Evolutionary conservation across 2,797 vertebrate species (phyloP).

Genomic region (Florisuga fusca): DNA sequence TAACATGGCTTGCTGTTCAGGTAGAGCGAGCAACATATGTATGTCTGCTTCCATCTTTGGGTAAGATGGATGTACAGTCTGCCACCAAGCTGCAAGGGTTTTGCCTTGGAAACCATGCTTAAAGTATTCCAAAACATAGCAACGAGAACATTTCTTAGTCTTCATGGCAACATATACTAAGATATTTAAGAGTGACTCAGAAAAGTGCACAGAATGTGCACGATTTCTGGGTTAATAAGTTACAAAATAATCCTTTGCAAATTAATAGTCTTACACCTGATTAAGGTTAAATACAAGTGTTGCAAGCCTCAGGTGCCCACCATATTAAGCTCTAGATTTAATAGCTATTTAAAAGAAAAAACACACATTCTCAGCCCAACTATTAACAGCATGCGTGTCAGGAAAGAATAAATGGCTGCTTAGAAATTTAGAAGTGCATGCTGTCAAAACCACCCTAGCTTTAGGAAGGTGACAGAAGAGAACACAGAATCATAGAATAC

Average conservation of each 20-base stretch:
- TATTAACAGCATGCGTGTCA: not conserved
- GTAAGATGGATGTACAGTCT: not conserved
- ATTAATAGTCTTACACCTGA: constrained; percentile 35
- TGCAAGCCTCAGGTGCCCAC: not conserved
- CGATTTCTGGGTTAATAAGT: constrained; percentile 43
- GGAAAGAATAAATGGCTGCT: not conserved
- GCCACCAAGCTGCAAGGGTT: not conserved
- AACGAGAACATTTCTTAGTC: constrained; percentile 34
- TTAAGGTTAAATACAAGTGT: constrained; percentile 11
- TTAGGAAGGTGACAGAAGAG: not conserved
- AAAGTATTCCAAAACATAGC: constrained; percentile 4
- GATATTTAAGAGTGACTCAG: constrained; percentile 15
- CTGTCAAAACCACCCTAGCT: not conserved
- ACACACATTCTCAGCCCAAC: not conserved
- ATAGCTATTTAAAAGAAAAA: constrained; percentile 5
- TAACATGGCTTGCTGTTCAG: not conserved
- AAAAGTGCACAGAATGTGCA: not conserved
- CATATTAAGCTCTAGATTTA: not conserved
- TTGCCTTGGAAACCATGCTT: not conserved
- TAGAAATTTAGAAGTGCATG: not conserved
- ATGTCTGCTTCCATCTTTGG: not conserved
- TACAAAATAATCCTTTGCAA: constrained; percentile 55
- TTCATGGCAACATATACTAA: constrained; percentile 19
- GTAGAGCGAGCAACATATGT: not conserved
- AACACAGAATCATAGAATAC: not conserved